Evolutionary conservation across 2,113 vertebrate genomes (phyloP).

Genomic region (Eulemur rufifrons): DNA sequence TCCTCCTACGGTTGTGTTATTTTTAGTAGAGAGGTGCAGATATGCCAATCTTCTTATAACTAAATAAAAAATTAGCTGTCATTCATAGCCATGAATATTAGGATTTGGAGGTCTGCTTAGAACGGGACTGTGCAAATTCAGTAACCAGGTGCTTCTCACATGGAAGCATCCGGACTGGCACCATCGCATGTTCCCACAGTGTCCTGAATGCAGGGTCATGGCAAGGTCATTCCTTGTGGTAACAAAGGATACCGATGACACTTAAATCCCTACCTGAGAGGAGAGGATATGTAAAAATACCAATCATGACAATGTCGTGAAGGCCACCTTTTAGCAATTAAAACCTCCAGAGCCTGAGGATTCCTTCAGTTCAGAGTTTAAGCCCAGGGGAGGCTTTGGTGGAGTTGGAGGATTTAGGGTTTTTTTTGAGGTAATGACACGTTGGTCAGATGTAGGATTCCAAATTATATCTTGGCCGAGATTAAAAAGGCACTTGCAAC

Average conservation of each 20-base stretch:
- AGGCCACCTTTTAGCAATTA: not conserved
- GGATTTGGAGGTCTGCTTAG: not conserved
- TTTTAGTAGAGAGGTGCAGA: not conserved
- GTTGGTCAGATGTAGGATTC: not conserved
- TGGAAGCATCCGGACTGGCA: not conserved
- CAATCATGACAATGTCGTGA: not conserved
- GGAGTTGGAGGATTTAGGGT: not conserved
- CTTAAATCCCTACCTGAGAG: not conserved
- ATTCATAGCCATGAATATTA: not conserved
- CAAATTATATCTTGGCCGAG: conserved; percentile 20
- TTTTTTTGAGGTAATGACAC: conserved; percentile 40
- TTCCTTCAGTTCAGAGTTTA: not conserved
- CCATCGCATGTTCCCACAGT: not conserved
- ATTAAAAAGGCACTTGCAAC: not conserved
- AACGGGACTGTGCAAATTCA: not conserved
- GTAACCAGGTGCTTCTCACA: not conserved
- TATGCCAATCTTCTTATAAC: not conserved
- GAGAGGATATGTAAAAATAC: not conserved
- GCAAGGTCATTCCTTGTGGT: not conserved
- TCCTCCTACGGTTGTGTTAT: not conserved
- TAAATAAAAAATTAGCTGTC: not conserved
- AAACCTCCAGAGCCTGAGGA: not conserved
- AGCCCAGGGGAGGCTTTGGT: not conserved
- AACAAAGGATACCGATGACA: not conserved
- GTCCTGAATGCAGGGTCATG: not conserved